Conservation (phyloP, 1,140 invertebrate species). For the Rhopalosiphum padi region DNA sequence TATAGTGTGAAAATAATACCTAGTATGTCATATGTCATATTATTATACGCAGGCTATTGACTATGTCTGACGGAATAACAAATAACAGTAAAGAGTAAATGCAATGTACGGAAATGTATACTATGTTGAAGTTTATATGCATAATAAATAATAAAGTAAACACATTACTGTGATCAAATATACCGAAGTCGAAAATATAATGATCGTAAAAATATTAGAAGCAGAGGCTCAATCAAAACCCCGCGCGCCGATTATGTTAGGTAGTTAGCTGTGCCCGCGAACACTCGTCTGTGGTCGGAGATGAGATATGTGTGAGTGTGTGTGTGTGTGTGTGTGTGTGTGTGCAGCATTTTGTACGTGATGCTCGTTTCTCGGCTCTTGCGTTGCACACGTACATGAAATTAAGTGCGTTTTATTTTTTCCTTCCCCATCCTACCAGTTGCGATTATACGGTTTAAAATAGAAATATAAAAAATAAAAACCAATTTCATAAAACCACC, state of each 20-base stretch:
- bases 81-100: too few relatives aligned
- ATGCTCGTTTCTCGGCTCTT: background rate
- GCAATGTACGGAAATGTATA: too few relatives aligned
- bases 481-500: conserved; percentile 34
- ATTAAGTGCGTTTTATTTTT: conserved; percentile 27
- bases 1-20: too few relatives aligned
- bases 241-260: background rate
- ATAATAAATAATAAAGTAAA: too few relatives aligned
- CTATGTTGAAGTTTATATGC: too few relatives aligned
- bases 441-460: background rate
- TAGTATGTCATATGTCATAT: too few relatives aligned
- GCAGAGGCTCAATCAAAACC: background rate
- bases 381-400: background rate
- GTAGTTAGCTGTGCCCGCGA: background rate
- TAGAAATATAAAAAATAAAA: conserved; percentile 20
- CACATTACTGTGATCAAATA: too few relatives aligned
- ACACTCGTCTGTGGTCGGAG: background rate
- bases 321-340: background rate
- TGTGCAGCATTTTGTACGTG: background rate
- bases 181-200: background rate
- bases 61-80: too few relatives aligned
- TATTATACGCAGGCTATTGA: too few relatives aligned
- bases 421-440: background rate
- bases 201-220: background rate
- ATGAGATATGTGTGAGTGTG: background rate